Evolutionary conservation across 2,113 vertebrate species (phyloP).

Genomic region (Megaceryle torquata): DNA sequence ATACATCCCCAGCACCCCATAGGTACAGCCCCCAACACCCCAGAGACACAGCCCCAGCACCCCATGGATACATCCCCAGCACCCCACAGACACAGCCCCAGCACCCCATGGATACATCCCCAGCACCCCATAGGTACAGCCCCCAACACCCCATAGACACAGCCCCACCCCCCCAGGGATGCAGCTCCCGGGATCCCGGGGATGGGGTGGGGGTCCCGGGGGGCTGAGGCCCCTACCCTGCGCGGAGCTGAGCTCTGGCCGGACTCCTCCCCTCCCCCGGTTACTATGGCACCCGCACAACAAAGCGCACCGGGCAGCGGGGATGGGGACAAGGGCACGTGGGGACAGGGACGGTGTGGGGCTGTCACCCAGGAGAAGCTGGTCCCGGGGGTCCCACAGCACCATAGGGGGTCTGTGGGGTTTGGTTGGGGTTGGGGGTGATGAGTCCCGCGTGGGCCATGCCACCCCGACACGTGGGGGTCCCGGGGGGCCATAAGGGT

Average conservation of each 20-base stretch:
- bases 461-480: no score
- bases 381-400: not conserved
- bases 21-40: not conserved
- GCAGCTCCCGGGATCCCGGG: not conserved
- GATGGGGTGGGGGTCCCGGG: no score
- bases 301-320: not conserved
- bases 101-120: accelerated
- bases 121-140: no score
- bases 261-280: not conserved
- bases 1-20: no score
- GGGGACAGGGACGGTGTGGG: not conserved
- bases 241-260: not conserved
- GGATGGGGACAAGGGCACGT: not conserved
- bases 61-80: not conserved
- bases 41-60: not conserved
- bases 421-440: no score
- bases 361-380: not conserved
- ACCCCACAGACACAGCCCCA: not conserved
- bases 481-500: no score
- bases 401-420: not conserved
- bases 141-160: not conserved
- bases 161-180: not conserved
- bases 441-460: not conserved
- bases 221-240: not conserved
- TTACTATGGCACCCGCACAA: not conserved